Evolutionary conservation across 1,140 invertebrate genomes (phyloP).

Genomic region (Drosophila pectinifera): DNA sequence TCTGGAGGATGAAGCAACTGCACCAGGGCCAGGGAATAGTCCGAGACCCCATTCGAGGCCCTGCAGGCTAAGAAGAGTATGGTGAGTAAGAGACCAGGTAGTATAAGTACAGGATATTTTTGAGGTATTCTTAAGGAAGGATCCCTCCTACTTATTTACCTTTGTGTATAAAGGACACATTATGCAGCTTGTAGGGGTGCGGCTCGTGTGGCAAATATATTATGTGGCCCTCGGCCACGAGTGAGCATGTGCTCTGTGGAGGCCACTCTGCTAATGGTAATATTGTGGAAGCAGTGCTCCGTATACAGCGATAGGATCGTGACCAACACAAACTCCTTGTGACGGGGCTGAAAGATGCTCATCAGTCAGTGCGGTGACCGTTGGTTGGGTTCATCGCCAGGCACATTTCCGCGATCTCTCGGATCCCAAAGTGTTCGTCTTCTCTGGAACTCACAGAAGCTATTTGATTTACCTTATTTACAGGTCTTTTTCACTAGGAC

Average conservation of each 20-base stretch:
- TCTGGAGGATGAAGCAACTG: constrained; percentile 10
- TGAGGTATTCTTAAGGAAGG: background rate
- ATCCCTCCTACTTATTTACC: constrained; percentile 18
- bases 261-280: background rate
- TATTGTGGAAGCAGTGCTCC: background rate
- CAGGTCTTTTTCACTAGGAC: too few species aligned
- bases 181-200: constrained; percentile 29
- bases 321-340: constrained; percentile 46
- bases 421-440: too few species aligned
- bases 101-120: too few species aligned
- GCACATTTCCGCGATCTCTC: too few species aligned
- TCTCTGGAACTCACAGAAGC: too few species aligned
- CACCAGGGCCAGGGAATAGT: background rate
- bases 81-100: background rate
- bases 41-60: background rate
- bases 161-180: constrained; percentile 11
- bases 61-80: background rate
- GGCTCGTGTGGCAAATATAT: background rate
- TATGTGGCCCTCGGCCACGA: constrained; percentile 1
- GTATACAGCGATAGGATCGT: constrained; percentile 56
- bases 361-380: constrained; percentile 45
- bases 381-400: too few species aligned
- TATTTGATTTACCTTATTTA: too few species aligned
- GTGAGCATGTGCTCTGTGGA: constrained; percentile 5
- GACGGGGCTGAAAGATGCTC: constrained; percentile 32